A percentile compares a stretch with the other conserved stretches of the same genome.
These are phyloP conservation scores for Pygoscelis antarcticus DNA, from an alignment of 2,113 vertebrate genomes.

Conservation along the genomic window DNA sequence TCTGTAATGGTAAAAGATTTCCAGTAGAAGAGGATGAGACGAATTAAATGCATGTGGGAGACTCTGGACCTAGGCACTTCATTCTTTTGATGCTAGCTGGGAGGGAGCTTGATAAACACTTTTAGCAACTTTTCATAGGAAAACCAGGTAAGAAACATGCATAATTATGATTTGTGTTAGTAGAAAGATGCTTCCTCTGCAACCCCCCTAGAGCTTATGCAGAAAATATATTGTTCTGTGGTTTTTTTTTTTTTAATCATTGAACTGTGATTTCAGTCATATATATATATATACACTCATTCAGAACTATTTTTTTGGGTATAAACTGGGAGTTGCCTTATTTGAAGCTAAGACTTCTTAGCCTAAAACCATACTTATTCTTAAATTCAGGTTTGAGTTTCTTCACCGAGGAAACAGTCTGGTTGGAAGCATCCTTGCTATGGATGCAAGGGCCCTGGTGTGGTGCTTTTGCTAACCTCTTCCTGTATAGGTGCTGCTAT, in stretches of 20 bases:
- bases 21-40: conserved; percentile 67
- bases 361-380: background rate
- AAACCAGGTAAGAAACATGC: conserved; percentile 59
- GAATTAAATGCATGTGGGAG: conserved; percentile 57
- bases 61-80: conserved; percentile 65
- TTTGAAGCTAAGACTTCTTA: background rate
- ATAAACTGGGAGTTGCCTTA: background rate
- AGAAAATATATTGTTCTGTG: background rate
- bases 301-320: background rate
- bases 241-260: background rate
- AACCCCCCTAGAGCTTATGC: background rate
- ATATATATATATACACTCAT: no score
- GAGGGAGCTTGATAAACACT: conserved; percentile 61
- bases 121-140: conserved; percentile 35
- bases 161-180: background rate
- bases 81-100: conserved; percentile 63
- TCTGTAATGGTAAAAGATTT: conserved; percentile 66
- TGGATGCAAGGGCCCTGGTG: background rate
- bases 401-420: background rate
- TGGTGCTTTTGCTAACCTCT: background rate
- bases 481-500: background rate
- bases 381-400: background rate
- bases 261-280: background rate
- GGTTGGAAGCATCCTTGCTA: background rate
- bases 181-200: background rate